These are phyloP conservation scores for Hypsopygia costalis DNA, from an alignment of 2,888 invertebrate species.

Conservation along the genomic window DNA sequence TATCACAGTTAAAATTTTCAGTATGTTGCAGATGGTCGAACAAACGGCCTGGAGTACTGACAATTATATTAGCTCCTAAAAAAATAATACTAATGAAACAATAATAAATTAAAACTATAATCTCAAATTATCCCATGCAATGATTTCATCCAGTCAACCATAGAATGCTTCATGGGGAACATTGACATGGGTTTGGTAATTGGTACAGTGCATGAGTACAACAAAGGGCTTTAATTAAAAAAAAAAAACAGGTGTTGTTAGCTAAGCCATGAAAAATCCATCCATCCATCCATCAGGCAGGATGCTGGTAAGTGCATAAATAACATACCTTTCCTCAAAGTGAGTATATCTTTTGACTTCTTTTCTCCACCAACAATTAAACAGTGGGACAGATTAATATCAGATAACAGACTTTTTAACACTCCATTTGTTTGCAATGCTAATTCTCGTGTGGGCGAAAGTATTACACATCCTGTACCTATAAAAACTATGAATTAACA, in stretches of 20 bases:
- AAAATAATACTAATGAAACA: no score
- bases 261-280: no score
- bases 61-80: conserved; percentile 92
- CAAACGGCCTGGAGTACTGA: conserved; percentile 97
- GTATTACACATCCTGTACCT: conserved; percentile 94
- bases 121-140: no score
- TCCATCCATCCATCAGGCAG: no score
- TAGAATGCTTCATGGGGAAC: no score
- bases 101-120: no score
- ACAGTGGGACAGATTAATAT: conserved; percentile 91
- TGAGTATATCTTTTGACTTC: conserved; percentile 90
- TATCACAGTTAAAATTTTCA: conserved; percentile 91
- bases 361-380: conserved; percentile 96
- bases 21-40: conserved; percentile 96
- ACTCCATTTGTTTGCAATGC: conserved; percentile 98
- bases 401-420: conserved; percentile 89
- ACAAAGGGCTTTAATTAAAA: no score
- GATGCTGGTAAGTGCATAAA: no score
- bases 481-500: conserved; percentile 34
- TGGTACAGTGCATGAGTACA: no score
- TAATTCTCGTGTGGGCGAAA: conserved; percentile 97
- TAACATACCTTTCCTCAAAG: conserved; percentile 86
- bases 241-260: no score
- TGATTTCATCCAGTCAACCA: no score
- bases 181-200: no score